Evolutionary conservation across 1,140 invertebrate species (phyloP).

Genomic region (Anastrepha obliqua): DNA sequence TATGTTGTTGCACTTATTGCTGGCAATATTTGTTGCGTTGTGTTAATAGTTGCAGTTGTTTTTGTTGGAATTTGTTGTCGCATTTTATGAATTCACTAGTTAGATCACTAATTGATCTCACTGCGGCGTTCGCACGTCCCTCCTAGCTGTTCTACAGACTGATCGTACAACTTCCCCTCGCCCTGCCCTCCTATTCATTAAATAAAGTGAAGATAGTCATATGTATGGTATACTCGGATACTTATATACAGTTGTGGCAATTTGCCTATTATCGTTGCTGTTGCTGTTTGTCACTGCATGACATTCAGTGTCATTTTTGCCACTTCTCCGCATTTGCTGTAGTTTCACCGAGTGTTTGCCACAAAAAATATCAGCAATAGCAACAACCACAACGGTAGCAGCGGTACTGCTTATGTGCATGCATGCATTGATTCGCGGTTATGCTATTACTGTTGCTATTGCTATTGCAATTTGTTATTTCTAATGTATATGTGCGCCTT

Average conservation of each 20-base stretch:
- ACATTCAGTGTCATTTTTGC: slow-evolving; percentile 70
- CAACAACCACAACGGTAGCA: not conserved
- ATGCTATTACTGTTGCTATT: slow-evolving; percentile 57
- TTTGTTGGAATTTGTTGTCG: slow-evolving; percentile 53
- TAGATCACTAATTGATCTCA: slow-evolving; percentile 46
- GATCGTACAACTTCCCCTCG: not conserved
- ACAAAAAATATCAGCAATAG: slow-evolving; percentile 37
- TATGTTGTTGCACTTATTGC: slow-evolving; percentile 31
- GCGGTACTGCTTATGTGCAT: not conserved
- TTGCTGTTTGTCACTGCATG: slow-evolving; percentile 24
- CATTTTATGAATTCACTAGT: slow-evolving; percentile 48
- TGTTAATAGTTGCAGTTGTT: slow-evolving; percentile 39
- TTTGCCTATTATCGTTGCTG: not conserved
- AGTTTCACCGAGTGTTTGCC: slow-evolving; percentile 40
- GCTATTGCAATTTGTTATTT: slow-evolving; percentile 50
- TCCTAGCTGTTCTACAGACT: not conserved
- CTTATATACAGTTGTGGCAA: not conserved
- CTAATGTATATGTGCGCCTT: slow-evolving; percentile 36
- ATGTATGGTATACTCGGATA: not conserved
- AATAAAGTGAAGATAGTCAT: not conserved
- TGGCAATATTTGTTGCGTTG: slow-evolving; percentile 8
- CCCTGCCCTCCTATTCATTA: not conserved
- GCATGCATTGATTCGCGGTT: slow-evolving; percentile 8
- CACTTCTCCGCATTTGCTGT: slow-evolving; percentile 60
- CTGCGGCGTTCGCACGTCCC: not conserved